Conservation (phyloP, 2,113 vertebrate species). For the Scartelaos histophorus region DNA sequence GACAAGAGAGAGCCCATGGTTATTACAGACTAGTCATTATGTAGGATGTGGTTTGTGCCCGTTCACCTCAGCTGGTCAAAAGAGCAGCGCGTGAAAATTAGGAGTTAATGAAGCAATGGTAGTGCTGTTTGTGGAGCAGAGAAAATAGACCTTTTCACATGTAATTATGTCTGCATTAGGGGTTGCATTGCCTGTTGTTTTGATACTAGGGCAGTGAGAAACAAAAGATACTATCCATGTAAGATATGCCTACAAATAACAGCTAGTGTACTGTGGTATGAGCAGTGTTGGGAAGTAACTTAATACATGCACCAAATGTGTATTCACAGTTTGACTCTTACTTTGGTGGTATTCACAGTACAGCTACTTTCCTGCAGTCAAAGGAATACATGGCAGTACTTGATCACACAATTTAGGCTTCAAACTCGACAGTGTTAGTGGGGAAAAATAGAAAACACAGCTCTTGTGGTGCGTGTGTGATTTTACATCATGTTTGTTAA, state of each 20-base stretch:
- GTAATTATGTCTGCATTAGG: conserved; percentile 50
- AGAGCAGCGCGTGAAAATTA: conserved; percentile 66
- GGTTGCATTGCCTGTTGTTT: conserved; percentile 34
- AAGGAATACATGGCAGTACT: no score
- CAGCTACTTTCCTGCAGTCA: no score
- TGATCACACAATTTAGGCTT: no score
- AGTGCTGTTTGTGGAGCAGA: conserved; percentile 33
- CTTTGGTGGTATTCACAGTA: no score
- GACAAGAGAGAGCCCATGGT: conserved; percentile 66
- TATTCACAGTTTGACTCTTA: no score
- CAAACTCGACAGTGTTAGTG: no score
- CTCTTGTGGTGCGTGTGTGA: no score
- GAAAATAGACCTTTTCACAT: conserved; percentile 49
- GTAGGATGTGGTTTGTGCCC: conserved; percentile 62
- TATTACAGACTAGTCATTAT: conserved; percentile 70
- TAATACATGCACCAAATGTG: no score
- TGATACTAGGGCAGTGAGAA: conserved; percentile 25
- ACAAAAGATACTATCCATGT: conserved; percentile 2
- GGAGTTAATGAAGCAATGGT: conserved; percentile 64
- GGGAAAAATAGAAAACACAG: no score
- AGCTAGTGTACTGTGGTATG: neutral
- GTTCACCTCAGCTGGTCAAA: conserved; percentile 67
- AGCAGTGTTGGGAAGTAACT: no score
- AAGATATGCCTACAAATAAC: neutral
- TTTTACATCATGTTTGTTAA: no score